Conservation (phyloP, 2,888 invertebrate species). For the Oasisia sp. region DNA sequence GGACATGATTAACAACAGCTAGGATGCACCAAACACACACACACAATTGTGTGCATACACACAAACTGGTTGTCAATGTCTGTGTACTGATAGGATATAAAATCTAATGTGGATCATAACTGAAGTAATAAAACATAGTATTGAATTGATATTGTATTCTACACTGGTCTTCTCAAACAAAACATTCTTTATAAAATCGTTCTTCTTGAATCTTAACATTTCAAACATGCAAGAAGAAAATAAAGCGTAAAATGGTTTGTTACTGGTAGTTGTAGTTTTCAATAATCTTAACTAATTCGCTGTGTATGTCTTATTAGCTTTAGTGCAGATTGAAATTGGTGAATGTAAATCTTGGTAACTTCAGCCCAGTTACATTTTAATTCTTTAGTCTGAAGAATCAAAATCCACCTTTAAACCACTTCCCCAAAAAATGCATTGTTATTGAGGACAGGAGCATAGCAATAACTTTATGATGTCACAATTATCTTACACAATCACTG, state of each 20-base stretch:
- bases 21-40: neutral
- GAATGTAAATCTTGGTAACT: neutral
- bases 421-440: neutral
- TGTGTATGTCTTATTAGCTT: neutral
- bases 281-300: neutral
- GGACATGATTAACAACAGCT: neutral
- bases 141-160: neutral
- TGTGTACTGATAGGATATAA: neutral
- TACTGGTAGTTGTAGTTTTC: neutral
- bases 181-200: neutral
- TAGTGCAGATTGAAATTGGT: neutral
- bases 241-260: neutral
- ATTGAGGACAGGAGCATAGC: neutral
- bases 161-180: neutral
- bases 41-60: neutral
- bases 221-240: neutral
- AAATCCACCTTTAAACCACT: neutral
- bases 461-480: neutral
- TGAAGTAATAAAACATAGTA: neutral
- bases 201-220: neutral
- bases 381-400: neutral
- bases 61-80: neutral
- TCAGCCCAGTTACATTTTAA: neutral
- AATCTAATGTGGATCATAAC: neutral
- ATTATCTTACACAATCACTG: neutral